These are phyloP conservation scores for Hipparchia semele DNA, from an alignment of 2,888 invertebrate species.

Conservation along the genomic window DNA sequence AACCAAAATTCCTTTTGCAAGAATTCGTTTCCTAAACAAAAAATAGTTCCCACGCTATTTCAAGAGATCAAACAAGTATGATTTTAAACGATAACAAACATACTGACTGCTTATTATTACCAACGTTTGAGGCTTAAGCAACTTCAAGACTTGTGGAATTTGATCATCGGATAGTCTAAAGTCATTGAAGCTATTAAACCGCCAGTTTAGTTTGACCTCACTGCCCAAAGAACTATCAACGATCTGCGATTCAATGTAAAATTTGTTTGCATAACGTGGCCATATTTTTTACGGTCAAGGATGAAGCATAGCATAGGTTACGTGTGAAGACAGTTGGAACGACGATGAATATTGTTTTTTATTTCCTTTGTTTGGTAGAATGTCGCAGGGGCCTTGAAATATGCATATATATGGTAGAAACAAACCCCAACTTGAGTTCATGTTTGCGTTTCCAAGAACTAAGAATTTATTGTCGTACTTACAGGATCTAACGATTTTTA, in stretches of 20 bases:
- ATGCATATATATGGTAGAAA: not conserved
- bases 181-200: slow-evolving; percentile 23
- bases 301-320: slow-evolving; percentile 49
- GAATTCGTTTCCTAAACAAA: not conserved
- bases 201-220: slow-evolving; percentile 35
- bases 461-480: too few relatives aligned
- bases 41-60: slow-evolving; percentile 12
- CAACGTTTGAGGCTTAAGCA: slow-evolving; percentile 36
- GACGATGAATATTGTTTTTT: slow-evolving; percentile 33
- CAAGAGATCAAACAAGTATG: slow-evolving; percentile 4
- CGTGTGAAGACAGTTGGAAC: slow-evolving; percentile 41
- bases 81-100: slow-evolving; percentile 19
- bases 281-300: slow-evolving; percentile 66
- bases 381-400: slow-evolving; percentile 20
- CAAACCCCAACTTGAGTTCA: not conserved
- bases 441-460: too few relatives aligned
- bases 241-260: slow-evolving; percentile 15
- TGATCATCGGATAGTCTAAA: slow-evolving; percentile 38
- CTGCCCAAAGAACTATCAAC: slow-evolving; percentile 5
- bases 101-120: slow-evolving; percentile 17
- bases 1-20: slow-evolving; percentile 2
- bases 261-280: slow-evolving; percentile 18
- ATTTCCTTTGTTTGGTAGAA: slow-evolving; percentile 32
- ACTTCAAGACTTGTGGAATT: slow-evolving; percentile 43
- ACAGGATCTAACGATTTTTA: too few relatives aligned